Percentiles rank a stretch among this genome's conserved stretches.
phyloP scores from a whole-genome alignment of 1,140 invertebrate genomes.

The Drosophila gunungcola region DNA sequence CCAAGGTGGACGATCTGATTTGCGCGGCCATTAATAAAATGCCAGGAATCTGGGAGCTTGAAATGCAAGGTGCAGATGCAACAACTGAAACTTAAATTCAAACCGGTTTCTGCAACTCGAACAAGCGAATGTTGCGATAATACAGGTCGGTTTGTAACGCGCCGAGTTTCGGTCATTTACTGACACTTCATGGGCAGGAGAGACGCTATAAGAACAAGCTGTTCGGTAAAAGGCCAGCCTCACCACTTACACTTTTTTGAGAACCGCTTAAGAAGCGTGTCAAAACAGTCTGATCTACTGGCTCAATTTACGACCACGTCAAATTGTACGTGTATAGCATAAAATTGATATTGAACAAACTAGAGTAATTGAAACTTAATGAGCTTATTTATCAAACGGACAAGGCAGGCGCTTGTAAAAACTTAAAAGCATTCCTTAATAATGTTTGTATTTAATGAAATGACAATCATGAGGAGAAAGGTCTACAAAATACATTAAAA shows the following conservation, averaged over 20 bases:
- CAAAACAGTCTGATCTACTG: background rate
- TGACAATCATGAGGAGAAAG: background rate
- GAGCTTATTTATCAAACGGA: too few species aligned
- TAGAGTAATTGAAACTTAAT: too few species aligned
- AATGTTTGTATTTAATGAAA: too few species aligned
- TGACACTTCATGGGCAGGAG: background rate
- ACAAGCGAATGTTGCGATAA: background rate
- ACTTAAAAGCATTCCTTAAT: too few species aligned
- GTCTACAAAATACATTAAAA: too few species aligned
- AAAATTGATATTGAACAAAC: too few species aligned
- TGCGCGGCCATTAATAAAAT: background rate
- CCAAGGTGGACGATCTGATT: slow-evolving; percentile 12
- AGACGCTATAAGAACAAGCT: slow-evolving; percentile 23
- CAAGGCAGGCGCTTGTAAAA: background rate
- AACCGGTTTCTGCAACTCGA: slow-evolving; percentile 25
- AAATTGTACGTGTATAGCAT: background rate
- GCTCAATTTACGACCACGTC: slow-evolving; percentile 14
- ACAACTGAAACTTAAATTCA: slow-evolving; percentile 27
- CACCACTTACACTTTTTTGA: slow-evolving; percentile 21
- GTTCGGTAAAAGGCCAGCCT: background rate
- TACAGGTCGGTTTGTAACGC: slow-evolving; percentile 22
- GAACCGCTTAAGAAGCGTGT: slow-evolving; percentile 17
- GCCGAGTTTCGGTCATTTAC: background rate
- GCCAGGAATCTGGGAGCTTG: background rate
- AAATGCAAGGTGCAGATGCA: slow-evolving; percentile 21